These are phyloP conservation scores for Scrobipalpa atriplicella DNA, from an alignment of 2,888 invertebrate genomes.

Conservation along the genomic window DNA sequence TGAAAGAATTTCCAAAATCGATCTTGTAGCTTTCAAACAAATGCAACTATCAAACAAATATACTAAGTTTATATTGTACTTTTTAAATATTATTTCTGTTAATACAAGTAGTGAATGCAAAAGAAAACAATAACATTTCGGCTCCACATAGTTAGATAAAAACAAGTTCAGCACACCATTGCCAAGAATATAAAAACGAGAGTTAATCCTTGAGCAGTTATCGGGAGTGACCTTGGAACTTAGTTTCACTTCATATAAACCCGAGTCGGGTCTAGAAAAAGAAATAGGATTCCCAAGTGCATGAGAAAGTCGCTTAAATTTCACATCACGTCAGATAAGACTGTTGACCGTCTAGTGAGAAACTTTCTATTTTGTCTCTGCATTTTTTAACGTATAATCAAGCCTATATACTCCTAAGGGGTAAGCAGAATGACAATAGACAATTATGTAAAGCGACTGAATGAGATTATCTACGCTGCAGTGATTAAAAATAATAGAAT, in stretches of 20 bases:
- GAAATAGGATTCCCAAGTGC: neutral
- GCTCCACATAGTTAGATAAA: neutral
- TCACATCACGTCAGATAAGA: constrained; percentile 5
- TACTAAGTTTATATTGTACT: too few relatives aligned
- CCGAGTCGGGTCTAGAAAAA: neutral
- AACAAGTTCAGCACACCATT: neutral
- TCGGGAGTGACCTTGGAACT: neutral
- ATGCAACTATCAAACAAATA: too few relatives aligned
- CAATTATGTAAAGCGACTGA: too few relatives aligned
- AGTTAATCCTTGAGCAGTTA: neutral
- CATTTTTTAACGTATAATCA: neutral
- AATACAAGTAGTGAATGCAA: too few relatives aligned
- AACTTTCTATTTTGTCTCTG: neutral
- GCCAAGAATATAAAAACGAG: neutral
- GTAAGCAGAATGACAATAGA: neutral
- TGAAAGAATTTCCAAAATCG: too few relatives aligned
- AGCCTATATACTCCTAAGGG: neutral
- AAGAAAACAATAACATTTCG: too few relatives aligned
- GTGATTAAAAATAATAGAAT: too few relatives aligned
- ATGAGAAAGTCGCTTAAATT: constrained; percentile 3
- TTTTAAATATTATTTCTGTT: too few relatives aligned
- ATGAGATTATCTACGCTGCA: too few relatives aligned
- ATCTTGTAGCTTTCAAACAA: too few relatives aligned
- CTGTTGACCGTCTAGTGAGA: constrained; percentile 5
- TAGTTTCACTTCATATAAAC: constrained; percentile 15